phyloP scores from a whole-genome alignment of 2,113 vertebrate genomes.

The Bufo gargarizans region DNA sequence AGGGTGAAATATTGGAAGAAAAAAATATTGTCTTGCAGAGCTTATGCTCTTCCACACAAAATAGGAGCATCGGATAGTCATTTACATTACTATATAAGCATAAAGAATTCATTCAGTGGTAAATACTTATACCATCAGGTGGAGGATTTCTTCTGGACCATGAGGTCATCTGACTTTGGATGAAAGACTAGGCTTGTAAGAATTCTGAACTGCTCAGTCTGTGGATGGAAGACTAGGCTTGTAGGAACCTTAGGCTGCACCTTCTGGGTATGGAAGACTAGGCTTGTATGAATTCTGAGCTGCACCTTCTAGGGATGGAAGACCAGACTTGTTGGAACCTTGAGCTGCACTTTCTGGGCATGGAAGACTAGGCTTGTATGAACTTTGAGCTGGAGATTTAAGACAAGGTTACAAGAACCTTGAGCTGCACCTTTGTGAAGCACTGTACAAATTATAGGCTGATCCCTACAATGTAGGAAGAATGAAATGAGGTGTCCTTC shows the following conservation, averaged over 20 bases:
- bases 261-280: no score
- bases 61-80: neutral
- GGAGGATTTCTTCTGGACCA: neutral
- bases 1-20: constrained; percentile 5
- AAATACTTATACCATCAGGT: neutral
- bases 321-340: no score
- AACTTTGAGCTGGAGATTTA: no score
- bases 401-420: no score
- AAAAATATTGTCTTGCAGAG: neutral
- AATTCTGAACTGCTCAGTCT: no score
- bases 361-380: no score
- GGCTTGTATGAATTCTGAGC: no score
- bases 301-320: no score
- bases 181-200: neutral
- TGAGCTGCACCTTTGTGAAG: neutral
- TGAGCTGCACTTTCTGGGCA: no score
- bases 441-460: neutral
- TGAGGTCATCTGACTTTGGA: neutral
- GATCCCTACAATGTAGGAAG: neutral
- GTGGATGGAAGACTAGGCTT: no score
- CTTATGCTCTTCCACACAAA: neutral
- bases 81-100: neutral
- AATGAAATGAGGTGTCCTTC: neutral
- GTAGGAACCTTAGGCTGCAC: no score
- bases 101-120: neutral